Evolutionary conservation across 2,888 invertebrate genomes (phyloP).

Genomic region (Agrochola lota): DNA sequence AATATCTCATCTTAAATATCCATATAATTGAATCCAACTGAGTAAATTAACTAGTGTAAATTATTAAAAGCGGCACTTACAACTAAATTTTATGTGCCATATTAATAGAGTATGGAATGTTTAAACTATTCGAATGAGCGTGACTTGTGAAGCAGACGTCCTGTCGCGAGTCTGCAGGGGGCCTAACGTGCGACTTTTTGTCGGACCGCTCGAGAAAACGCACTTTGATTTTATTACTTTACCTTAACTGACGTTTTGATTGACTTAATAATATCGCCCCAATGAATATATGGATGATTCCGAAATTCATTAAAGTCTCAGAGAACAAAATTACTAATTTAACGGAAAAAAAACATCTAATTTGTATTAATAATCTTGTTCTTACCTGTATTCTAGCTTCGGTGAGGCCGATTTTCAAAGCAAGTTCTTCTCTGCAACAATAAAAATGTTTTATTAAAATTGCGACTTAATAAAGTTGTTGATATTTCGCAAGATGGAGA

Average conservation of each 20-base stretch:
- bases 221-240: slow-evolving; percentile 68
- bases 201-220: slow-evolving; percentile 66
- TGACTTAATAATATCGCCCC: slow-evolving; percentile 60
- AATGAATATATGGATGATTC: slow-evolving; percentile 57
- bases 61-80: slow-evolving; percentile 55
- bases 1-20: slow-evolving; percentile 38
- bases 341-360: slow-evolving; percentile 28
- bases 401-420: slow-evolving; percentile 97
- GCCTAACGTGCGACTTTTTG: slow-evolving; percentile 81
- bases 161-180: slow-evolving; percentile 75
- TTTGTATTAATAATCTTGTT: slow-evolving; percentile 52
- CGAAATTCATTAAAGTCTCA: slow-evolving; percentile 42
- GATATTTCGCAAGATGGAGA: slow-evolving; percentile 40
- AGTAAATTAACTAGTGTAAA: slow-evolving; percentile 59
- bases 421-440: slow-evolving; percentile 97
- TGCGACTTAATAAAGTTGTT: slow-evolving; percentile 34
- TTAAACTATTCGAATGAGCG: slow-evolving; percentile 64
- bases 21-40: slow-evolving; percentile 62
- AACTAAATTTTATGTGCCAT: slow-evolving; percentile 67
- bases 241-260: slow-evolving; percentile 56
- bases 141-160: slow-evolving; percentile 66
- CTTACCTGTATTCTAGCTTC: slow-evolving; percentile 98
- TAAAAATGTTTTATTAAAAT: slow-evolving; percentile 64
- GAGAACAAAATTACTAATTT: slow-evolving; percentile 35
- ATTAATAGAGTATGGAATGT: slow-evolving; percentile 70